Percentiles rank a stretch among this genome's conserved stretches.
phyloP scores from a whole-genome alignment of 2,888 invertebrate genomes.

The Cephus rjabovi region DNA sequence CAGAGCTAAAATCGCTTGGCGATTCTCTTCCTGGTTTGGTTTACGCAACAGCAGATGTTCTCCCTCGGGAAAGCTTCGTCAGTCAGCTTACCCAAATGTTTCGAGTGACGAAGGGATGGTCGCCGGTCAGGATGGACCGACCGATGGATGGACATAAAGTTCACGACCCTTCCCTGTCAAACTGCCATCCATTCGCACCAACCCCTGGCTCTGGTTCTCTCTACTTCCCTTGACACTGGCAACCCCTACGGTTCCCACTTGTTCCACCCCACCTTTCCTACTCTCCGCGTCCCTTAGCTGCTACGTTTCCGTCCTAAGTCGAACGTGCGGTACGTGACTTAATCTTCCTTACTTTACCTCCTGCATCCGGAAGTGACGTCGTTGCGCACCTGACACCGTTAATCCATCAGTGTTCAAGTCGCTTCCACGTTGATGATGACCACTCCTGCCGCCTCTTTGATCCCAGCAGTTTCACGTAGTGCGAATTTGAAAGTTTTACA shows the following conservation, averaged over 20 bases:
- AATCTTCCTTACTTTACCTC: conserved; percentile 15
- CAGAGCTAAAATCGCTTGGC: not conserved
- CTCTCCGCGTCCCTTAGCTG: not conserved
- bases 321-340: conserved; percentile 19
- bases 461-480: not conserved
- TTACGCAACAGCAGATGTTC: not conserved
- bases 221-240: not conserved
- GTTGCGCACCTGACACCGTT: conserved; percentile 18
- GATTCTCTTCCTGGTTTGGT: not conserved
- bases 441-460: not conserved
- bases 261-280: not conserved
- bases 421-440: not conserved
- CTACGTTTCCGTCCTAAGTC: not conserved
- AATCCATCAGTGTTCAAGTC: conserved; percentile 17
- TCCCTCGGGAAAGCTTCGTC: not conserved
- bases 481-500: not conserved
- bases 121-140: not conserved
- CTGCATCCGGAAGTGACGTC: not conserved
- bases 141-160: conserved; percentile 12
- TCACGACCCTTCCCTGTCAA: conserved; percentile 1
- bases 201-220: not conserved
- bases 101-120: conserved; percentile 19
- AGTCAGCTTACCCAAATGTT: conserved; percentile 18
- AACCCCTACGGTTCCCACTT: not conserved
- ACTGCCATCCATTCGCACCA: not conserved